Base-by-base conservation (phyloP, 2,888 invertebrate species). In the Ditula angustiorana region DNA sequence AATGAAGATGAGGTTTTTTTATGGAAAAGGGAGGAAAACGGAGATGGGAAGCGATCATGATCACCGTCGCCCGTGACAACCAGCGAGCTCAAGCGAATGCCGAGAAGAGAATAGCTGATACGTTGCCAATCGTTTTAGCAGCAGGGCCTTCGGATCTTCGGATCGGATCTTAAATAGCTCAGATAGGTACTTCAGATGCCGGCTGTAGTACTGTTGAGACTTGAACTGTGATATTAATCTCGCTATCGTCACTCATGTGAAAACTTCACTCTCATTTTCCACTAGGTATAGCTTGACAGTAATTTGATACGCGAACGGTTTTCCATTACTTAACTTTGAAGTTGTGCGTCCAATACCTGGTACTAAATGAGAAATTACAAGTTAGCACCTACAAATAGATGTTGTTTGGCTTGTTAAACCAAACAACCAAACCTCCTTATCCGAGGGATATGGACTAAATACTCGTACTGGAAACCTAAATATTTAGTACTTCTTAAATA, bases 291-390 rank as follows among this genome's bases (percentile, higher is more conserved):
- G 67, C 64, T 55, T 67, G 60, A 66, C 61, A 59, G 72, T 76
- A 77, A 82, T 82, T 79, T 77, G 73, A 75, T 76, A 79, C 80
- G 69, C 68, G 75, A 75, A 75, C 67, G 69, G 70, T 74, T 80
- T 78, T 66, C 72, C 71, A 78, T 80, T 80, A 26, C 26, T 23
- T 41, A 46, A 53, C 59, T 64, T 53, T 59, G 59, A 53, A 53
- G 58, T 50, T 56, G 21, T 63, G 35, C 46, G 44, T 44, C 28
- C 58, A 58, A 53, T 53, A 64, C 21, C 46, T 41, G 55, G 19
- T 47, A 46, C 10, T 41, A 52, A 28, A 62, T 50, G 41, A 57
- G 41, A 55, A 33, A 57, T 57, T 57, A 33, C 24, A 57, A 57
- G 50, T 41, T 57, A 4, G 57, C n/a, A 21, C 19, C 10, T 30